phyloP scores from a whole-genome alignment of 2,797 vertebrate species.

The Morelia viridis region DNA sequence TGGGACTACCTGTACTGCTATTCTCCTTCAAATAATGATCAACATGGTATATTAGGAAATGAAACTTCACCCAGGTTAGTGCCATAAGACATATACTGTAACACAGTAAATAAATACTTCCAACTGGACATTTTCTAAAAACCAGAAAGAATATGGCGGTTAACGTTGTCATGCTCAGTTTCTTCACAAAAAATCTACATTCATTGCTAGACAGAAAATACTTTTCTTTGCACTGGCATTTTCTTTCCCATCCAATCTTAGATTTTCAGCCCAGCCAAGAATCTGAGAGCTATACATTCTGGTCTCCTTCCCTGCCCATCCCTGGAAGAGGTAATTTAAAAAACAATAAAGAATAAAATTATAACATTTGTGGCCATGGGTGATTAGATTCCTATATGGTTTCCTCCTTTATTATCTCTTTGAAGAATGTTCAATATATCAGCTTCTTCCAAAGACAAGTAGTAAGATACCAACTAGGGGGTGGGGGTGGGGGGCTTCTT shows the following conservation, averaged over 20 bases:
- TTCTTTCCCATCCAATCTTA: conserved; percentile 33
- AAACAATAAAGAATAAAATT: conserved; percentile 32
- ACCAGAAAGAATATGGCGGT: conserved; percentile 13
- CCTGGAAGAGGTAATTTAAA: neutral
- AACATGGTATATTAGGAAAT: neutral
- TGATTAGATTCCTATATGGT: conserved; percentile 34
- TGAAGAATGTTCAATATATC: conserved; percentile 45
- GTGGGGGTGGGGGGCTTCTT: conserved; percentile 34
- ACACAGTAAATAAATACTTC: conserved; percentile 25
- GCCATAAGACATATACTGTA: conserved; percentile 24
- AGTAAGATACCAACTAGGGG: conserved; percentile 47
- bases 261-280: neutral
- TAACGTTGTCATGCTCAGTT: neutral
- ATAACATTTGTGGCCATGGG: conserved; percentile 20
- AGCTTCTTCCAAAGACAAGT: conserved; percentile 52
- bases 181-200: neutral
- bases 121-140: conserved; percentile 18
- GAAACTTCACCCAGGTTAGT: neutral
- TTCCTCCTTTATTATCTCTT: conserved; percentile 53
- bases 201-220: conserved; percentile 17
- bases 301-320: neutral
- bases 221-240: conserved; percentile 19
- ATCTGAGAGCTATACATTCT: conserved; percentile 5
- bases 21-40: neutral
- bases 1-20: neutral